Evolutionary conservation across 2,797 vertebrate species (phyloP).

Genomic region (Distichodus sexfasciatus): DNA sequence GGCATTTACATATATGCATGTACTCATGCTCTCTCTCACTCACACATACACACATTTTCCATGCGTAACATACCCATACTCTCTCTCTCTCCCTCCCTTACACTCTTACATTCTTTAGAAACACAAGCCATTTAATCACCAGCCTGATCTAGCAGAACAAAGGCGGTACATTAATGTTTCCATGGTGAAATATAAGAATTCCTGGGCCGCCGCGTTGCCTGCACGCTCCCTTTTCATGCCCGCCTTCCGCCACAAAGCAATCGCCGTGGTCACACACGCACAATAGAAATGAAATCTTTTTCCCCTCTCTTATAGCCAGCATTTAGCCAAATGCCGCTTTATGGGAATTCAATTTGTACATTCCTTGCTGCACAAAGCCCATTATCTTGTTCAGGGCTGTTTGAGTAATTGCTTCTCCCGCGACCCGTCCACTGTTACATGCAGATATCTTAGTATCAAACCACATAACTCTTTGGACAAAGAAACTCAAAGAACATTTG

Average conservation of each 20-base stretch:
- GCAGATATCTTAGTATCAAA: constrained; percentile 12
- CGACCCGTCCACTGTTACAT: background rate
- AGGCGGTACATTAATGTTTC: constrained; percentile 20
- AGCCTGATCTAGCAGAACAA: background rate
- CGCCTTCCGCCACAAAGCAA: constrained; percentile 16
- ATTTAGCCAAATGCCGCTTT: constrained; percentile 23
- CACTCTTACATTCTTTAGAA: background rate
- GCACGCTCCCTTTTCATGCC: constrained; percentile 17
- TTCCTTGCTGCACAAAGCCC: constrained; percentile 17
- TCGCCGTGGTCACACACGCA: constrained; percentile 33
- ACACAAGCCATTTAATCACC: constrained; percentile 10
- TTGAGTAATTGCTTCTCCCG: constrained; percentile 24
- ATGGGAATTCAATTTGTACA: constrained; percentile 35
- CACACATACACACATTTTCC: background rate
- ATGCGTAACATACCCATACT: no score
- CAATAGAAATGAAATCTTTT: constrained; percentile 37
- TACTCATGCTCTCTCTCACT: background rate
- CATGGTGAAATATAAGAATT: constrained; percentile 22
- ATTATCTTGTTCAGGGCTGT: constrained; percentile 19
- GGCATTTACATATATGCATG: no score
- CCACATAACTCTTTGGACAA: constrained; percentile 15
- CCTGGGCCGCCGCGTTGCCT: background rate
- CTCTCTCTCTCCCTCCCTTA: background rate
- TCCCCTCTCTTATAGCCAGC: constrained; percentile 14
- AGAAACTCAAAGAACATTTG: constrained; percentile 10